A percentile compares a stretch with the other conserved stretches of the same genome.
phyloP scores from a whole-genome alignment of 2,113 vertebrate species.

The Indicator maculatus region DNA sequence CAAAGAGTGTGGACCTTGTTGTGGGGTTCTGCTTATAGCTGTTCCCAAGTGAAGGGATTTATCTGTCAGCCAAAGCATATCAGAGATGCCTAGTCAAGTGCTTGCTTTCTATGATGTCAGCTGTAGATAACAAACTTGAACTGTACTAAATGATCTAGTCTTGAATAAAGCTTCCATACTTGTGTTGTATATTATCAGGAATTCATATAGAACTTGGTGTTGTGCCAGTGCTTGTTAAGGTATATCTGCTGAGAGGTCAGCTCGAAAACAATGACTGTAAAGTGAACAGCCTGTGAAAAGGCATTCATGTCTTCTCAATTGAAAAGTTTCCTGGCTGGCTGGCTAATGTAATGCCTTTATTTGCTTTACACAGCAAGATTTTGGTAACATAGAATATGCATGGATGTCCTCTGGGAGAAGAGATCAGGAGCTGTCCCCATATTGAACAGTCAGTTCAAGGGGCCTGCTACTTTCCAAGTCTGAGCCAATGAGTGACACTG shows the following conservation, averaged over 20 bases:
- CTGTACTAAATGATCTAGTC: not conserved
- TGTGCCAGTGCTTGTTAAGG: not conserved
- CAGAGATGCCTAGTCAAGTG: not conserved
- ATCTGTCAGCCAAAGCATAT: not conserved
- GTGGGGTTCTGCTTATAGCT: not conserved
- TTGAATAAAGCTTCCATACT: not conserved
- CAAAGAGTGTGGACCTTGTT: not conserved
- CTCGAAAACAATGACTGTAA: not conserved
- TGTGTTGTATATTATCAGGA: not conserved
- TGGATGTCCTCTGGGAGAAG: not conserved
- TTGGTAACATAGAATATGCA: not conserved
- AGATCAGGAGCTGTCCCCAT: not conserved
- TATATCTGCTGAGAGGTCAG: not conserved
- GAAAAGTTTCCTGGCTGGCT: not conserved
- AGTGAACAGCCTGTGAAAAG: not conserved
- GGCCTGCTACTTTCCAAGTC: not conserved
- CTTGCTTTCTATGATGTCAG: not conserved
- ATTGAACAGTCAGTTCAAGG: not conserved
- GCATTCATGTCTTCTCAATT: not conserved
- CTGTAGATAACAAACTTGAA: not conserved
- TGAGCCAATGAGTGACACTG: fast-evolving
- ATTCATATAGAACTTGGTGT: not conserved
- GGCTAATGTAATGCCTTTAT: not conserved
- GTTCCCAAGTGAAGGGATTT: not conserved
- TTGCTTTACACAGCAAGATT: not conserved